These are phyloP conservation scores for Conistra vaccinii DNA, from an alignment of 2,888 invertebrate genomes.

Conservation along the genomic window DNA sequence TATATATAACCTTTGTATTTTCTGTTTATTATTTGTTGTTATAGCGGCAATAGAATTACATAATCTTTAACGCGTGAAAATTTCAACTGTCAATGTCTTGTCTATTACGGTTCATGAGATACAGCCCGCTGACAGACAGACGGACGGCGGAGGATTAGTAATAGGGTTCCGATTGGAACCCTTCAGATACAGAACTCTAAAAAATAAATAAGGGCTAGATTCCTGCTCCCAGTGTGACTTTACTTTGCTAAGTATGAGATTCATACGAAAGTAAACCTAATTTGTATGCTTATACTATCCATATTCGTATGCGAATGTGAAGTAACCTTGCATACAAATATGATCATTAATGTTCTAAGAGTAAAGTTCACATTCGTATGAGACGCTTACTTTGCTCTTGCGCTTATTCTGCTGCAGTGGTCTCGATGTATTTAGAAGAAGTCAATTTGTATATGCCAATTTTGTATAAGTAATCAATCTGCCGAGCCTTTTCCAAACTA, in stretches of 20 bases:
- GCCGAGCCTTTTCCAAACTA: no score
- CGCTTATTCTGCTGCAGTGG: not conserved
- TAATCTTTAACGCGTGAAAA: no score
- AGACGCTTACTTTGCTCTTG: not conserved
- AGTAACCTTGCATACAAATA: not conserved
- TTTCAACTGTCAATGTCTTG: no score
- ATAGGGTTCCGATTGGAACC: no score
- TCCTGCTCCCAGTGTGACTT: not conserved
- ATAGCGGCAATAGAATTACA: no score
- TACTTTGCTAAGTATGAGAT: not conserved
- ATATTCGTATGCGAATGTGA: not conserved
- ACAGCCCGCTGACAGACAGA: no score
- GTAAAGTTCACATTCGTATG: not conserved
- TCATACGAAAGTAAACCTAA: not conserved
- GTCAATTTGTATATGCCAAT: conserved; percentile 17
- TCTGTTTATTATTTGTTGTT: no score
- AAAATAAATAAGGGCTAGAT: not conserved
- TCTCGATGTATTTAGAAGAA: not conserved
- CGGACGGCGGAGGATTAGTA: no score
- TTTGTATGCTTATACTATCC: not conserved
- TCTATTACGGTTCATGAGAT: no score
- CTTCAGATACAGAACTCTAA: no score
- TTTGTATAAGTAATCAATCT: not conserved
- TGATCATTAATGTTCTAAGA: not conserved
- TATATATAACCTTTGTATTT: no score